Base-by-base conservation (phyloP, 2,888 invertebrate species). In the Epistrophe grossulariae region DNA sequence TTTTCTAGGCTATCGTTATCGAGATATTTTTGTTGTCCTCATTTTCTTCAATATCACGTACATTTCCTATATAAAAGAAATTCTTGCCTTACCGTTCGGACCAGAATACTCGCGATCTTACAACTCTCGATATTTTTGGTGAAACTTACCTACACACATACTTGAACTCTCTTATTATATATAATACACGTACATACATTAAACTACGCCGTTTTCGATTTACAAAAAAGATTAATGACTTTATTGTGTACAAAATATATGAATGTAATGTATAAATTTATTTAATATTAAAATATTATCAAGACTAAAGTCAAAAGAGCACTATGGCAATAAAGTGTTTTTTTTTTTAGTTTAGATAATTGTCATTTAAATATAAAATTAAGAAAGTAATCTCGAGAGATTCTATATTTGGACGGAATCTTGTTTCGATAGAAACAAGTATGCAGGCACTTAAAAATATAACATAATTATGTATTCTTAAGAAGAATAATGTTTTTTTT, bases 401-500 rank as follows among this genome's bases (percentile, higher is more conserved):
- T 76, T 85, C 70, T 24, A 73, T 60, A 68, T 64, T 66, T 81
- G 84, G 84, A 85, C 81, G 84, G 84, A 80, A 73, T 70, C 57
- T 62, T 80, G 68, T 62, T 66, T 48, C 17, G 15, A 13, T 4
- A 13, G 13, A 19, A 50, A 50, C 35, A 68, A 68, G 45, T 24
- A 13, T 8, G 1, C 76, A 84, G 80, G 84, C 84, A 84, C 84
- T 77, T 66, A 35, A 38, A n/a, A 40, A 19, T 11, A n/a, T 10
- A 35, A 38, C 13, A 28, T 8, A 6, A 48, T 43, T 8, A 10
- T n/a, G 28, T 11, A 24, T n/a, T 48, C 43, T 38, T 19, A 59
- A 9, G 57, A 71, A 19, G 19, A 31, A n/a, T n/a, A 59, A 73
- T 19, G 31, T 10, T 31, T 40, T 28, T 31, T 31, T 4, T 4